Evolutionary conservation across 2,888 invertebrate genomes (phyloP).

Genomic region (Yponomeuta sedellus): DNA sequence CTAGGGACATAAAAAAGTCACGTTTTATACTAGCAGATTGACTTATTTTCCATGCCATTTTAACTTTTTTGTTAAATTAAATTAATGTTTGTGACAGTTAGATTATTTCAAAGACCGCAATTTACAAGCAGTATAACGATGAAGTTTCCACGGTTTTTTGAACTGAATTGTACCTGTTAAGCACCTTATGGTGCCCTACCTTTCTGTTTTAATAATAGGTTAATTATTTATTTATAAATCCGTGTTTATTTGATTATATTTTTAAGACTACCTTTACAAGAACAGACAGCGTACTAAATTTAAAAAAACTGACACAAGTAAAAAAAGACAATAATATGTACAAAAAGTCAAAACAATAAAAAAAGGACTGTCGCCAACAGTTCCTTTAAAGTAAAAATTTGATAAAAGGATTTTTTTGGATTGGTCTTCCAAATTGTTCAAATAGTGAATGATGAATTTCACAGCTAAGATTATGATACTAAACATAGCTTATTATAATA

Average conservation of each 20-base stretch:
- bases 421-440: conserved; percentile 48
- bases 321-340: too few relatives aligned
- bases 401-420: conserved; percentile 38
- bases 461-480: conserved; percentile 31
- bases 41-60: conserved; percentile 46
- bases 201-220: too few relatives aligned
- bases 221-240: too few relatives aligned
- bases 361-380: too few relatives aligned
- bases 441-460: conserved; percentile 32
- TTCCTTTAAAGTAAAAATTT: conserved; percentile 38
- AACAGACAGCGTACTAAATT: too few relatives aligned
- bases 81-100: conserved; percentile 37
- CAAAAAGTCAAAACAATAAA: too few relatives aligned
- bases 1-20: conserved; percentile 26
- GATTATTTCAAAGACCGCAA: conserved; percentile 57
- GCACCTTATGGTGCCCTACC: too few relatives aligned
- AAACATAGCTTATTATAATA: conserved; percentile 47
- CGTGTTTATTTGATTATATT: too few relatives aligned
- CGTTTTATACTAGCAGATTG: conserved; percentile 34
- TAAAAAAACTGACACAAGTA: too few relatives aligned
- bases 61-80: conserved; percentile 45
- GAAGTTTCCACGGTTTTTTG: conserved; percentile 45
- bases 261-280: too few relatives aligned
- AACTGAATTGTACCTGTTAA: too few relatives aligned
- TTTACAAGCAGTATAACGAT: conserved; percentile 40